Conservation (phyloP, 2,113 vertebrate genomes). For the Peromyscus polionotus region DNA sequence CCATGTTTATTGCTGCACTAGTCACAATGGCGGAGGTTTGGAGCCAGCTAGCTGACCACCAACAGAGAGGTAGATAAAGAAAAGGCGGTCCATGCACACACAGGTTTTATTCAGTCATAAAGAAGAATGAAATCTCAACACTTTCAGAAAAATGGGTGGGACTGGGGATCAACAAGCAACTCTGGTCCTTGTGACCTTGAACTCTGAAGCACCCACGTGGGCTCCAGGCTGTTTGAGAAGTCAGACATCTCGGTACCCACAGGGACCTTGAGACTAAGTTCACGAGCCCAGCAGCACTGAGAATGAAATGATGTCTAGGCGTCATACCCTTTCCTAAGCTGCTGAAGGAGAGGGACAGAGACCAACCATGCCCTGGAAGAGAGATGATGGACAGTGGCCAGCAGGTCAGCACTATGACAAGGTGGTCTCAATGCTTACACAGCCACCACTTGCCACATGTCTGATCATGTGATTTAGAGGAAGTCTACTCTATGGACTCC, state of each 20-base stretch:
- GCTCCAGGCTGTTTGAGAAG: not conserved
- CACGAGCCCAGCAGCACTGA: accelerated
- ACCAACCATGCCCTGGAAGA: not conserved
- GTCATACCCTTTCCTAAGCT: not conserved
- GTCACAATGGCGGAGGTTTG: not conserved
- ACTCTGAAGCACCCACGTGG: accelerated
- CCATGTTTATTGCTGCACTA: not conserved
- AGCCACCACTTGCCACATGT: accelerated
- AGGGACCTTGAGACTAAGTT: not conserved
- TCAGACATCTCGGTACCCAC: not conserved
- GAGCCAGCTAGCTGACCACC: not conserved
- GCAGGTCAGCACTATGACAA: too few species aligned
- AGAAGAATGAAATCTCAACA: not conserved
- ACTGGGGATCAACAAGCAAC: not conserved
- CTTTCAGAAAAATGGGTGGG: not conserved
- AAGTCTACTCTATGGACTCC: not conserved
- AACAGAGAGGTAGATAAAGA: not conserved
- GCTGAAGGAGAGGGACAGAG: not conserved
- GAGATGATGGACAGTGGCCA: too few species aligned
- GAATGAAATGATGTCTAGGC: not conserved
- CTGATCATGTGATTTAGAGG: not conserved
- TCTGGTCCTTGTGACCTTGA: not conserved
- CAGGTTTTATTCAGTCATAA: not conserved
- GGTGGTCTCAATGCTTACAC: accelerated
- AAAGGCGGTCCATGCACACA: not conserved